A percentile compares a stretch with the other conserved stretches of the same genome.
Evolutionary conservation across 2,797 vertebrate species (phyloP).

Genomic region (Sebastes diploproa): DNA sequence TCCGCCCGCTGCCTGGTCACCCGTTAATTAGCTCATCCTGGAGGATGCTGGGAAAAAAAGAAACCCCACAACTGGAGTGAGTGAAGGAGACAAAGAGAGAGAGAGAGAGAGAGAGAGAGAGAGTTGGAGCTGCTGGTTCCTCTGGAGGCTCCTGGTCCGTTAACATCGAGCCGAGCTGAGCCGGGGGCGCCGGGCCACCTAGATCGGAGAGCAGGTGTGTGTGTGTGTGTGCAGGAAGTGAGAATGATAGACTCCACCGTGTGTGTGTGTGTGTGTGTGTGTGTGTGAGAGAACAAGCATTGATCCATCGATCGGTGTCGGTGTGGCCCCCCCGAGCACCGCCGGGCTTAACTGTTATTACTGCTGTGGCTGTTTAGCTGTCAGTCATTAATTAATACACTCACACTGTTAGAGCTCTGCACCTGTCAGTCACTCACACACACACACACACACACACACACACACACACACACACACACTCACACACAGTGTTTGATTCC

Average conservation of each 20-base stretch:
- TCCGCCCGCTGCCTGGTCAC: constrained; percentile 36
- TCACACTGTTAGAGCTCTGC: constrained; percentile 56
- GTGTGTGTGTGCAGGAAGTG: background rate
- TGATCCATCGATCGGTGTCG: constrained; percentile 77
- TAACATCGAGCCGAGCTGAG: constrained; percentile 54
- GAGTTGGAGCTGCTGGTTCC: constrained; percentile 25
- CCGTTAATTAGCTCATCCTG: constrained; percentile 74
- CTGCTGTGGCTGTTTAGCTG: constrained; percentile 77
- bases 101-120: too few relatives aligned
- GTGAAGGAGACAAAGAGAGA: constrained; percentile 19
- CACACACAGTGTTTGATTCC: constrained; percentile 48
- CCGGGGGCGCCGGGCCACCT: constrained; percentile 69
- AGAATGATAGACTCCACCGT: too few relatives aligned
- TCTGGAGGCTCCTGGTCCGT: constrained; percentile 56
- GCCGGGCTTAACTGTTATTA: constrained; percentile 81
- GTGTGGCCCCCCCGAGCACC: constrained; percentile 60
- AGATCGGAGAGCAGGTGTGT: constrained; percentile 51
- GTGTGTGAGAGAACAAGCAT: constrained; percentile 50
- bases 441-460: constrained; percentile 23
- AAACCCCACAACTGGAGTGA: background rate
- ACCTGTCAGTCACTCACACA: constrained; percentile 58
- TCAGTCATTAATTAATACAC: constrained; percentile 81
- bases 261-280: too few relatives aligned
- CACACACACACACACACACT: constrained; percentile 21
- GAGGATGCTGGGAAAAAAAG: constrained; percentile 67